Conservation (phyloP, 1,140 invertebrate species). For the Camponotus floridanus region DNA sequence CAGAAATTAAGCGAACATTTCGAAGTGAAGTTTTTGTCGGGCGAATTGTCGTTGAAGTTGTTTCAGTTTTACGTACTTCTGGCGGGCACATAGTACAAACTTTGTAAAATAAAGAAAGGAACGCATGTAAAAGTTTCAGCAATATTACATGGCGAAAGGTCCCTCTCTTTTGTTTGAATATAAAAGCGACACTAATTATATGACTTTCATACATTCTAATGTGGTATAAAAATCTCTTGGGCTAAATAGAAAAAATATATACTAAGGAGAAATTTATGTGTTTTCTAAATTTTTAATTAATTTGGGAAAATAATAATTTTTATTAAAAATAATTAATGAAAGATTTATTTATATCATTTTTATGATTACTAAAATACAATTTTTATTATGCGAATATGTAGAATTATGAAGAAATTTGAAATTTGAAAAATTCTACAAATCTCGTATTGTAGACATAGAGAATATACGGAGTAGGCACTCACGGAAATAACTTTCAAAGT, state of each 20-base stretch:
- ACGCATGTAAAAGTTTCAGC: conserved; percentile 36
- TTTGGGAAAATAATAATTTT: conserved; percentile 3
- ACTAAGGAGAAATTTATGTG: background rate
- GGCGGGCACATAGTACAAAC: background rate
- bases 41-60: conserved; percentile 35
- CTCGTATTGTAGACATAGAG: conserved; percentile 16
- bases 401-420: conserved; percentile 5
- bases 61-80: conserved; percentile 33
- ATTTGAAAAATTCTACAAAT: conserved; percentile 31
- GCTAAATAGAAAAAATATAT: background rate
- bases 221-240: background rate
- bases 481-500: conserved; percentile 52
- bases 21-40: conserved; percentile 17
- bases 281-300: background rate
- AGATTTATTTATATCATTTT: background rate
- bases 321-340: background rate
- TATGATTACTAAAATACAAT: conserved; percentile 21
- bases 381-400: background rate
- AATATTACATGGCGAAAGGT: background rate
- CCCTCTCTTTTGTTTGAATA: background rate
- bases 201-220: conserved; percentile 3
- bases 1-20: conserved; percentile 45
- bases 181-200: conserved; percentile 32
- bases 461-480: conserved; percentile 8
- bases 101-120: conserved; percentile 39